A percentile compares a stretch with the other conserved stretches of the same genome.
Conservation (phyloP, 2,113 vertebrate species). For the Papio anubis region DNA sequence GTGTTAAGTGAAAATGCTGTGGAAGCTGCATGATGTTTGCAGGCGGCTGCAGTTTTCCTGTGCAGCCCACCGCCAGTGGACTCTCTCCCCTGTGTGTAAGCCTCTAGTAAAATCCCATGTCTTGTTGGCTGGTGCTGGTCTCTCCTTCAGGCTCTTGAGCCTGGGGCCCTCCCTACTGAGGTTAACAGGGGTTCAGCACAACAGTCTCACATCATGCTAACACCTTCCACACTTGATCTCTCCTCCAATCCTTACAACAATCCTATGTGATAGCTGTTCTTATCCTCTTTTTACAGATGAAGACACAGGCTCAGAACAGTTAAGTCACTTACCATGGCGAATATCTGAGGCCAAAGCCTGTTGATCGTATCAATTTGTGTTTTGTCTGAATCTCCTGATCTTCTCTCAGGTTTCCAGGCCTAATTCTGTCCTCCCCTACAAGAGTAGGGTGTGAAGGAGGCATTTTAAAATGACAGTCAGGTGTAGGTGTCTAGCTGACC, state of each 20-base stretch:
- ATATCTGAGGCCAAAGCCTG: not conserved
- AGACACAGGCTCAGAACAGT: not conserved
- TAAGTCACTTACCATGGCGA: not conserved
- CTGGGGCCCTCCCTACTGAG: no score
- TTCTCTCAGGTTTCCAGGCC: not conserved
- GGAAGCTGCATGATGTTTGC: no score
- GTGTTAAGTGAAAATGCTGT: no score
- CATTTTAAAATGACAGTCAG: no score
- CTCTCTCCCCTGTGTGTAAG: no score
- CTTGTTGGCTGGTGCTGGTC: no score
- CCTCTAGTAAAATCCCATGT: no score
- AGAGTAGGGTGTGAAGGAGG: fast-evolving
- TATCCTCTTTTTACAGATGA: not conserved
- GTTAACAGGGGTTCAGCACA: no score
- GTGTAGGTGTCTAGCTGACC: not conserved
- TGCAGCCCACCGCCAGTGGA: no score
- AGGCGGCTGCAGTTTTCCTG: no score
- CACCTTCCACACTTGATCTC: not conserved
- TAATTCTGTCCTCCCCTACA: not conserved
- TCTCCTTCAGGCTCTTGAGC: no score
- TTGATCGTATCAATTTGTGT: not conserved
- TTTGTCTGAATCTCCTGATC: not conserved
- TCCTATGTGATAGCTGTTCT: fast-evolving
- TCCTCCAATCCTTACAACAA: not conserved
- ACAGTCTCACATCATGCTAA: not conserved